Evolutionary conservation across 1,140 invertebrate genomes (phyloP), one percentile per base, ranked within the genome.

Genomic region (Leptinotarsa defecta): DNA sequence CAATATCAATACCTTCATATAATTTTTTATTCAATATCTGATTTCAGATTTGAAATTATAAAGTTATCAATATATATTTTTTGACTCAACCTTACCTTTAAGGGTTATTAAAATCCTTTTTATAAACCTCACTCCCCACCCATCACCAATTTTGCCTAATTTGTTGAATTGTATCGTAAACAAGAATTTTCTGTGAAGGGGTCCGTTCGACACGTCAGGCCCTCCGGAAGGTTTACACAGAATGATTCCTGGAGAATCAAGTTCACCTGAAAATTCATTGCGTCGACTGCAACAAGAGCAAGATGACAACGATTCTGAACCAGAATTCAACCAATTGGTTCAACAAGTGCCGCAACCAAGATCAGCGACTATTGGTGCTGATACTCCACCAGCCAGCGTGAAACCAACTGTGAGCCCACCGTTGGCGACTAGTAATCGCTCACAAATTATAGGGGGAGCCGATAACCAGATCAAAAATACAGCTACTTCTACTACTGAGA

Each of bases 201-300:
- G 57, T 49, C 17, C 76, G 20, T 78, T 72, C 63, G 77, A 83
- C 19, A 24, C 77, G 8, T 77, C 71, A 43, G 88, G 88, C 74
- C 87, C 88, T 11, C 89, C 89, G 3, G 88, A 88, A 61, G 89
- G 89, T 4, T 79, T 90, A 11, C 85, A 87, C 27, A 82, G 89
- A 48, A 90, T 91, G 89, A 86, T 91, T 11, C 89, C 89, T 2
- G 90, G 90, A 13, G 84, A 86, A 76, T 85, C 85, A 1, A 86
- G 85, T 75, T 84, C 84, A 1, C 85, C 85, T 15, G 84, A 86
- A 75, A 75, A 77, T 1, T 73, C 74, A 20, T 61, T 63, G 15
- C 52, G 48, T 43, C 13, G 76, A n/a, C 76, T 61, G 22, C 78
- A 76, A 63, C 73, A 73, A 61, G 73, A 76, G 73, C 72, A 64